phyloP scores from a whole-genome alignment of 2,113 vertebrate species.

The Centropus unirufus region DNA sequence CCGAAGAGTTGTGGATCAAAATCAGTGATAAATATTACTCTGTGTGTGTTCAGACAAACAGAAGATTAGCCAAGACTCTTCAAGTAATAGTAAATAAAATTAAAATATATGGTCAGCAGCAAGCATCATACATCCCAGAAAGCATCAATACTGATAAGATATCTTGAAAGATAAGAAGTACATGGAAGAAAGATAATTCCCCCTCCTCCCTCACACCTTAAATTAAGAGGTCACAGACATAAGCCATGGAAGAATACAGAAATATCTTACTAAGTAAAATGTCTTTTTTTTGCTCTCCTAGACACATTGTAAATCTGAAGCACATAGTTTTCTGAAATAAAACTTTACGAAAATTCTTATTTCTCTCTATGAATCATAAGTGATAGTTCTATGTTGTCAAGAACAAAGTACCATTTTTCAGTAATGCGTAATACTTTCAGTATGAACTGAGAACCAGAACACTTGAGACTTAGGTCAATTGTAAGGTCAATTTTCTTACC shows the following conservation, averaged over 20 bases:
- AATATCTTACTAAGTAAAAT: not conserved
- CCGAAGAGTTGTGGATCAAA: not conserved
- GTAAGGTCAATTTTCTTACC: not conserved
- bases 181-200: not conserved
- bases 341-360: conserved; percentile 8
- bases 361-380: not conserved
- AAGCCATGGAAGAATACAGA: not conserved
- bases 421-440: not conserved
- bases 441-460: not conserved
- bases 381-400: not conserved
- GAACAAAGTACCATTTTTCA: not conserved
- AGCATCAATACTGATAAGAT: not conserved
- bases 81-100: not conserved
- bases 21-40: not conserved
- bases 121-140: fast-evolving
- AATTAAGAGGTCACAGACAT: not conserved
- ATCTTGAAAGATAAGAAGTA: not conserved
- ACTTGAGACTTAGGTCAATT: not conserved
- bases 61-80: not conserved
- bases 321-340: not conserved
- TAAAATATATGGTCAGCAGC: not conserved
- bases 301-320: not conserved
- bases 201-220: not conserved
- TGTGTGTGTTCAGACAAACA: not conserved
- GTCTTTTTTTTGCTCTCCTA: not conserved